Base-by-base conservation (phyloP, 2,797 vertebrate genomes). In the Delichon dasypus region DNA sequence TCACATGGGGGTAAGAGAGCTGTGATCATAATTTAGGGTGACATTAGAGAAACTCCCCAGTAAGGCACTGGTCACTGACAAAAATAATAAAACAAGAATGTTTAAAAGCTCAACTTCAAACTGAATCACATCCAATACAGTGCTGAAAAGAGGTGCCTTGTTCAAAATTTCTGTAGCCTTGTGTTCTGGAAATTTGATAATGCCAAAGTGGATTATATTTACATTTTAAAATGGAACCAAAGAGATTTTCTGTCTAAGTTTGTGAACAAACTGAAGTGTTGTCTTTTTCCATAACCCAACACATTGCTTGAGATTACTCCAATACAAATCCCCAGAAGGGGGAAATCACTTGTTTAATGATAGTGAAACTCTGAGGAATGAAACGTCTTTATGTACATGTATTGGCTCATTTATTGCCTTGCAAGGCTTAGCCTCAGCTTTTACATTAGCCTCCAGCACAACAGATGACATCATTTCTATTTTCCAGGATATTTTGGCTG, bases 391-490 rank as follows among this genome's bases (percentile, higher is more conserved):
- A 65, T 44, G 20, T 80, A 76, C 66, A 58, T 32, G 38, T 17
- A 16, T 34, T 85, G 82, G 47, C 40, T 92, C 79, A 89, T 93
- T 94, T 85, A 79, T 94, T 88, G 75, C 57, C 36, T 68, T 65
- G 29, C 79, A 80, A 82, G 81, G 58, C 57, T 96, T 83, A 85
- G 27, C 86, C 76, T 83, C 74, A 34, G 71, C 55, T 67, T 68
- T 61, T 71, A 54, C 68, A 86, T 95, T 66, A 85, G 70, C 57
- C 70, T 66, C 16, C 60, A 90, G 68, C 71, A 89, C 71, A 57
- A 53, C 79, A 93, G 77, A 94, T 73, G 76, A 81, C 95, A 95
- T 73, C 57, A 96, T 89, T 92, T 76, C 38, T 72, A 16, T 92
- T 91, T 70, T 68, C 81, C 77, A 77, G 53, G 64, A 78, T 53